Evolutionary conservation across 92 coral and sea anemone genomes (phyloP), one percentile per base, ranked within the genome.

Genomic region (Porites lobata): DNA sequence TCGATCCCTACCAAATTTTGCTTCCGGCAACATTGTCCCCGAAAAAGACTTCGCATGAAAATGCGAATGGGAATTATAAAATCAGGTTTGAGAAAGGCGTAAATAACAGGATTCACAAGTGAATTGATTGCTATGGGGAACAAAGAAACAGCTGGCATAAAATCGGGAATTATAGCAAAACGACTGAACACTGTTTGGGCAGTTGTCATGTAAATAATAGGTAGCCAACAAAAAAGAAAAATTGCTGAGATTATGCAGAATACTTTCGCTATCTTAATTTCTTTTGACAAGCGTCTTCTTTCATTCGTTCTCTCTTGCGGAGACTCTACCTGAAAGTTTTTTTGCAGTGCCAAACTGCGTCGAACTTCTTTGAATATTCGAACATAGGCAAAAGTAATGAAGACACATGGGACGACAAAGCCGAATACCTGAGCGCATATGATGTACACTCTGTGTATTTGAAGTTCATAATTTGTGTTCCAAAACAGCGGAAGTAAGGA

Each of bases 71-170:
- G 79, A 50, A 50, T 63, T 19, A 78, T 92, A 65, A 94, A 94
- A 75, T 94, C 98, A 9, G 94, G 98, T 81, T 94, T 92, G 70
- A 94, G 74, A 71, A 94, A 90, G 5, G 94, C 89, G 57, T 92
- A 92, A 11, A 88, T 70, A 38, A 94, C 26, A 1, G 98, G 98
- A 66, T 94, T 92, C 8, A 92, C 92, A 4, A 95, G 85, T 0
- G 96, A 95, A 20, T 90, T 87, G 19, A 75, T 76, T 0, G 98
- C 98, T 7, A 92, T 13, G 8, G 96, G 90, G 62, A 90, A 95
- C 18, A 86, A 43, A 5, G 98, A 90, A 18, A 77, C 69, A 8
- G 43, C 77, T 10, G 50, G 63, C 70, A 92, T 65, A 8, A 83
- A 82, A 8, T 84, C 78, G 1, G 98, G 96, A 9, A 94, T 69